These are phyloP conservation scores for Lissonota sp. DNA, from an alignment of 2,888 invertebrate species.

Conservation along the genomic window DNA sequence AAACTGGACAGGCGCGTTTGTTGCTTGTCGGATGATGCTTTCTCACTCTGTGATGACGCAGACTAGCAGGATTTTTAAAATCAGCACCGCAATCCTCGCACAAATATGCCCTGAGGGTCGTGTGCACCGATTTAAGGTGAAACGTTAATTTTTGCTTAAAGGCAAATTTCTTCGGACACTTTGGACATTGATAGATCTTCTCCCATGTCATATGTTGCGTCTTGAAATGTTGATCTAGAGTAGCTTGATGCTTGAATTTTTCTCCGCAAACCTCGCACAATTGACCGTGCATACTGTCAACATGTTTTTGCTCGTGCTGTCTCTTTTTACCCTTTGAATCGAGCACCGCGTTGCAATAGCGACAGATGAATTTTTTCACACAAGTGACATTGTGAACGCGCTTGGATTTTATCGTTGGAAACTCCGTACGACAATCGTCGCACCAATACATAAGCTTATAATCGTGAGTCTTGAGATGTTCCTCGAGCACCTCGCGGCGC, in stretches of 20 bases:
- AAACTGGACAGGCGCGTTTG: slow-evolving; percentile 80
- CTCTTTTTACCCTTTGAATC: slow-evolving; percentile 82
- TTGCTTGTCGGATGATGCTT: slow-evolving; percentile 81
- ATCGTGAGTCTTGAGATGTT: slow-evolving; percentile 80
- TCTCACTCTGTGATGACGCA: slow-evolving; percentile 81
- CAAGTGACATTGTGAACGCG: slow-evolving; percentile 78
- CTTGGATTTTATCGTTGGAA: slow-evolving; percentile 78
- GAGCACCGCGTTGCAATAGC: slow-evolving; percentile 76
- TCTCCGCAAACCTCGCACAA: slow-evolving; percentile 81
- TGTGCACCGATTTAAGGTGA: slow-evolving; percentile 81
- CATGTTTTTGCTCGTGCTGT: slow-evolving; percentile 82
- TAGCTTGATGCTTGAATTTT: slow-evolving; percentile 82
- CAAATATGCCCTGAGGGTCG: slow-evolving; percentile 78
- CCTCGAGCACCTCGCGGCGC: slow-evolving; percentile 75
- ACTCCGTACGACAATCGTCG: slow-evolving; percentile 80
- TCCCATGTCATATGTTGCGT: slow-evolving; percentile 81
- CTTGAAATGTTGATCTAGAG: slow-evolving; percentile 81
- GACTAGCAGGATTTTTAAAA: slow-evolving; percentile 82
- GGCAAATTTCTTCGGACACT: slow-evolving; percentile 82
- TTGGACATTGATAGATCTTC: slow-evolving; percentile 81
- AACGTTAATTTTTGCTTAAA: slow-evolving; percentile 82
- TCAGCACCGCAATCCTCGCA: slow-evolving; percentile 83
- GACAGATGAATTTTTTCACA: slow-evolving; percentile 78
- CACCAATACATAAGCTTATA: slow-evolving; percentile 80
- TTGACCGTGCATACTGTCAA: slow-evolving; percentile 79